Evolutionary conservation across 2,888 invertebrate genomes (phyloP).

Genomic region (Nudaria mundana): DNA sequence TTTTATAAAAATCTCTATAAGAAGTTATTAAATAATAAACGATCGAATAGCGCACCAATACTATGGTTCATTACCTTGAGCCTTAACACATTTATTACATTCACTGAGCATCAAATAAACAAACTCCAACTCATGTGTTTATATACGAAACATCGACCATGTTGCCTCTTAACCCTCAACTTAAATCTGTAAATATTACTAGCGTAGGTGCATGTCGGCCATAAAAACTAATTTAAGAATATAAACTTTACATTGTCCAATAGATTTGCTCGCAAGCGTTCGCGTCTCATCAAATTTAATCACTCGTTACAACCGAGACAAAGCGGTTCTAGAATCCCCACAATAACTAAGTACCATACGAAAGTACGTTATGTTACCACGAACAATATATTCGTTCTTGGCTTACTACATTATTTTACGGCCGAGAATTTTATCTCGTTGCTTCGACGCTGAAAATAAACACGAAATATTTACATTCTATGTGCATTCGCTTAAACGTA

Average conservation of each 20-base stretch:
- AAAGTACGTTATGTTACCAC: conserved; percentile 52
- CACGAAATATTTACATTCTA: conserved; percentile 54
- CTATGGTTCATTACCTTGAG: conserved; percentile 11
- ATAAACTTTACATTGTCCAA: conserved; percentile 37
- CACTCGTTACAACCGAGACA: conserved; percentile 40
- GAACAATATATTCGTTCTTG: conserved; percentile 56
- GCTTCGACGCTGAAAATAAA: conserved; percentile 59
- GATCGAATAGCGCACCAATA: conserved; percentile 9
- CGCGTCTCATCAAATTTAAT: conserved; percentile 45
- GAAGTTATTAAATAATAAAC: conserved; percentile 11
- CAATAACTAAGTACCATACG: conserved; percentile 41
- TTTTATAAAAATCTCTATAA: conserved; percentile 9
- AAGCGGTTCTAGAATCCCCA: conserved; percentile 40
- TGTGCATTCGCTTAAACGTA: conserved; percentile 45
- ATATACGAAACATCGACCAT: not conserved
- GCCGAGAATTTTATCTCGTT: conserved; percentile 64
- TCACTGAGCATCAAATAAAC: conserved; percentile 4
- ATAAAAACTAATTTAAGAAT: conserved; percentile 27
- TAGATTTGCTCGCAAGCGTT: conserved; percentile 24
- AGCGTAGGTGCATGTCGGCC: conserved; percentile 16
- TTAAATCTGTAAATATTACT: conserved; percentile 9
- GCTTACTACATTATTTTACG: conserved; percentile 59
- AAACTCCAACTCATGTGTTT: conserved; percentile 1
- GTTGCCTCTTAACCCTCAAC: conserved; percentile 4
- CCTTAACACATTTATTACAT: conserved; percentile 12